phyloP scores from a whole-genome alignment of 1,140 invertebrate species.

The Homalodisca vitripennis region DNA sequence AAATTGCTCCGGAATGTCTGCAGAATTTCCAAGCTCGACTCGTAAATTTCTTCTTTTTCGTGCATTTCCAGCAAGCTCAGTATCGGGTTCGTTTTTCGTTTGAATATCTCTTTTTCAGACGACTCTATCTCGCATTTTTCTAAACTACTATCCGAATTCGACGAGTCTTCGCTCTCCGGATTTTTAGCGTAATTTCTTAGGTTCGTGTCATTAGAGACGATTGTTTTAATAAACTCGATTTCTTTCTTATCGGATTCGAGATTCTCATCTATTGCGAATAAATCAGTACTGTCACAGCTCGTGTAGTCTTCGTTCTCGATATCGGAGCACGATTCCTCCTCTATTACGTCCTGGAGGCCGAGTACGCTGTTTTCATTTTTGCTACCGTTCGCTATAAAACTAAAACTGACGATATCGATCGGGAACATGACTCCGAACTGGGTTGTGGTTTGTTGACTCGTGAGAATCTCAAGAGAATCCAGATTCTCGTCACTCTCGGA shows the following conservation, averaged over 20 bases:
- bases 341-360: background rate
- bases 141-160: constrained; percentile 9
- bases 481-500: background rate
- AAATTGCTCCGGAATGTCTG: constrained; percentile 18
- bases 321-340: constrained; percentile 19
- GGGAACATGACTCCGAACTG: too few relatives aligned
- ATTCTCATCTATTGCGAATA: background rate
- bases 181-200: background rate
- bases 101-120: constrained; percentile 6
- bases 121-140: constrained; percentile 16
- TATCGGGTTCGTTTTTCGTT: constrained; percentile 12
- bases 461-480: too few relatives aligned
- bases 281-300: background rate
- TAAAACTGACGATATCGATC: too few relatives aligned
- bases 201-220: background rate
- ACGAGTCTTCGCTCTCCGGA: constrained; percentile 11
- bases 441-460: too few relatives aligned
- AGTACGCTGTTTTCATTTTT: background rate
- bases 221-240: background rate
- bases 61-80: constrained; percentile 3
- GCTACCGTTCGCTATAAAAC: too few relatives aligned
- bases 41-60: constrained; percentile 13
- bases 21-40: constrained; percentile 5
- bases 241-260: background rate
- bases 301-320: constrained; percentile 20